A percentile compares a stretch with the other conserved stretches of the same genome.
Evolutionary conservation across 2,797 vertebrate species (phyloP).

Genomic region (Melanogrammus aeglefinus): DNA sequence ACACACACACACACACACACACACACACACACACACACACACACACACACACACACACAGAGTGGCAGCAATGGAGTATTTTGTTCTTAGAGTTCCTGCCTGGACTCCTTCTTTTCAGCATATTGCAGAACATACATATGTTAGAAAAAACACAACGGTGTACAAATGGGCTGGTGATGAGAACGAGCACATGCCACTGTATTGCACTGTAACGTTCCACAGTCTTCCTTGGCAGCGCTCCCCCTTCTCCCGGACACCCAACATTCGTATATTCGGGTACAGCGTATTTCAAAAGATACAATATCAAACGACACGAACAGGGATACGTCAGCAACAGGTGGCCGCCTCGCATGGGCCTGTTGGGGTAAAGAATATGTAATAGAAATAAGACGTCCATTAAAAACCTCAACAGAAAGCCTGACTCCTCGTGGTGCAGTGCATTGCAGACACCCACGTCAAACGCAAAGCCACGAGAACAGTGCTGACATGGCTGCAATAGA

Average conservation of each 20-base stretch:
- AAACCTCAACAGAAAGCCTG: neutral
- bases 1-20: slow-evolving; percentile 21
- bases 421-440: slow-evolving; percentile 50
- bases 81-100: slow-evolving; percentile 23
- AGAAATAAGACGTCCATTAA: neutral
- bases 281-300: neutral
- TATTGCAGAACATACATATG: neutral
- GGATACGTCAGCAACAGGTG: neutral
- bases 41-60: slow-evolving; percentile 12
- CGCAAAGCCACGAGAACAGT: slow-evolving; percentile 29
- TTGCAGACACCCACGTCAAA: slow-evolving; percentile 33
- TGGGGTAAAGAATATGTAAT: neutral
- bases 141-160: slow-evolving; percentile 18
- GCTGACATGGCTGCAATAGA: slow-evolving; percentile 18
- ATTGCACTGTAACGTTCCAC: slow-evolving; percentile 57
- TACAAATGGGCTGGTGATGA: slow-evolving; percentile 9
- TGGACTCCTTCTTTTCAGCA: slow-evolving; percentile 44
- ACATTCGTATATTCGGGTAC: slow-evolving; percentile 4
- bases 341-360: neutral
- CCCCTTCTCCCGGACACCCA: slow-evolving; percentile 14
- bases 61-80: slow-evolving; percentile 34
- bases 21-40: slow-evolving; percentile 38
- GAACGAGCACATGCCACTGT: slow-evolving; percentile 32
- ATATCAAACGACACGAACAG: neutral
- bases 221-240: slow-evolving; percentile 38